A percentile compares a stretch with the other conserved stretches of the same genome.
Evolutionary conservation across 2,888 invertebrate genomes (phyloP).

Genomic region (Caenorhabditis virilis): DNA sequence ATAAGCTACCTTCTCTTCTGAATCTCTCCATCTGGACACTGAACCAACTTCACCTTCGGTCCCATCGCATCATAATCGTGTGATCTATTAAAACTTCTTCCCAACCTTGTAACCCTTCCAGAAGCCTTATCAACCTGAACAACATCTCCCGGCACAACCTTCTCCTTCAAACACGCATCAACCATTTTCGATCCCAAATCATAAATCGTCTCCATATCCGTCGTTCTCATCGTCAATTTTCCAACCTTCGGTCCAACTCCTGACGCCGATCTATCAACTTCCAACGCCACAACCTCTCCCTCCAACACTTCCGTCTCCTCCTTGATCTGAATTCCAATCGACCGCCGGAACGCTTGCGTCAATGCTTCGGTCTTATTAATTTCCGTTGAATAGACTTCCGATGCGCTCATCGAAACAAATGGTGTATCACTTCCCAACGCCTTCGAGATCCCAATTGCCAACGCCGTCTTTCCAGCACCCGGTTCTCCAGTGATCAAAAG

Average conservation of each 20-base stretch:
- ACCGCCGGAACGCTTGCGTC: slow-evolving; percentile 90
- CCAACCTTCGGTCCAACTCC: slow-evolving; percentile 74
- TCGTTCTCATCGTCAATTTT: slow-evolving; percentile 93
- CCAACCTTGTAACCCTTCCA: slow-evolving; percentile 70
- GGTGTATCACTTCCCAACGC: slow-evolving; percentile 79
- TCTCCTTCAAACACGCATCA: slow-evolving; percentile 74
- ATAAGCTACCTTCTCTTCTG: slow-evolving; percentile 78
- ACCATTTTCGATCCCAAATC: slow-evolving; percentile 81
- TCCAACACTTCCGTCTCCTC: slow-evolving; percentile 79
- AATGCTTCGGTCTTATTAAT: slow-evolving; percentile 99
- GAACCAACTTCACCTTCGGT: slow-evolving; percentile 82
- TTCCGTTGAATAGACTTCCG: slow-evolving; percentile 95
- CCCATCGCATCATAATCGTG: slow-evolving; percentile 97
- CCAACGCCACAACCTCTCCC: slow-evolving; percentile 96
- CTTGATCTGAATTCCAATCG: slow-evolving; percentile 92
- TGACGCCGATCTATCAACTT: slow-evolving; percentile 90
- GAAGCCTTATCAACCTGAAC: slow-evolving; percentile 98
- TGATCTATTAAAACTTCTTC: slow-evolving; percentile 92
- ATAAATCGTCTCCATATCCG: slow-evolving; percentile 99
- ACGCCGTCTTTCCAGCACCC: slow-evolving; percentile 96
- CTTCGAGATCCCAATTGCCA: slow-evolving; percentile 80
- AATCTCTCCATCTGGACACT: slow-evolving; percentile 96
- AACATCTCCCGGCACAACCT: slow-evolving; percentile 82
- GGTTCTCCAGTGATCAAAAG: slow-evolving; percentile 94
- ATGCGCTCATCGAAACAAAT: slow-evolving; percentile 96